These are phyloP conservation scores for Festucalex cinctus DNA, from an alignment of 2,113 vertebrate species.

Conservation along the genomic window DNA sequence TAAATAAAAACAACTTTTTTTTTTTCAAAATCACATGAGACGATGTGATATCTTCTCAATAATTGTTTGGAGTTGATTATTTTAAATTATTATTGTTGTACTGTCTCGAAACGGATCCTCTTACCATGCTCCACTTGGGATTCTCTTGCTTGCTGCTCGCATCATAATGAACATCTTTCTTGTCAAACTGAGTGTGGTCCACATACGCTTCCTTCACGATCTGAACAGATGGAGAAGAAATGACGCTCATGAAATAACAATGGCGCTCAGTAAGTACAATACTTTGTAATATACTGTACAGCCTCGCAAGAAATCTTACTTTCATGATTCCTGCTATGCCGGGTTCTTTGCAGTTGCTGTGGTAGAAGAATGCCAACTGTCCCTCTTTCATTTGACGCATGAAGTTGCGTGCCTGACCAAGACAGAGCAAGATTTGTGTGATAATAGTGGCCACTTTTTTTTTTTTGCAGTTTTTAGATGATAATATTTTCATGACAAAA, in stretches of 20 bases:
- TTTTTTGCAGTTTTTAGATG: neutral
- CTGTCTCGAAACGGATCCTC: neutral
- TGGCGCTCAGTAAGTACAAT: neutral
- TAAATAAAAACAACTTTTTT: too few species aligned
- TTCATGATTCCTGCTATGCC: conserved; percentile 86
- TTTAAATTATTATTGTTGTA: neutral
- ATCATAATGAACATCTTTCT: conserved; percentile 85
- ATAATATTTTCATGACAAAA: neutral
- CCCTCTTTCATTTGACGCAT: conserved; percentile 88
- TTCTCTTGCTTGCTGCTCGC: conserved; percentile 83
- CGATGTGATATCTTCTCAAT: neutral
- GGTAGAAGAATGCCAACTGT: conserved; percentile 92
- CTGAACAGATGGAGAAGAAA: conserved; percentile 57
- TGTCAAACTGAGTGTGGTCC: conserved; percentile 97
- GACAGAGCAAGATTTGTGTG: neutral
- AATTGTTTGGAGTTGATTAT: neutral
- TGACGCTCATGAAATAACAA: neutral
- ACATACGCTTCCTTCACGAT: conserved; percentile 90
- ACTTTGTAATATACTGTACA: neutral
- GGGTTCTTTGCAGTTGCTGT: conserved; percentile 96
- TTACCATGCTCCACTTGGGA: conserved; percentile 95
- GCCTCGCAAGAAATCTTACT: conserved; percentile 62
- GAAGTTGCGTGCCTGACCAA: conserved; percentile 88
- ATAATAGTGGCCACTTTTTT: neutral
- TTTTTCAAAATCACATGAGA: too few species aligned